Base-by-base conservation (phyloP, 1,140 invertebrate species). In the Panagrolaimus sp. region DNA sequence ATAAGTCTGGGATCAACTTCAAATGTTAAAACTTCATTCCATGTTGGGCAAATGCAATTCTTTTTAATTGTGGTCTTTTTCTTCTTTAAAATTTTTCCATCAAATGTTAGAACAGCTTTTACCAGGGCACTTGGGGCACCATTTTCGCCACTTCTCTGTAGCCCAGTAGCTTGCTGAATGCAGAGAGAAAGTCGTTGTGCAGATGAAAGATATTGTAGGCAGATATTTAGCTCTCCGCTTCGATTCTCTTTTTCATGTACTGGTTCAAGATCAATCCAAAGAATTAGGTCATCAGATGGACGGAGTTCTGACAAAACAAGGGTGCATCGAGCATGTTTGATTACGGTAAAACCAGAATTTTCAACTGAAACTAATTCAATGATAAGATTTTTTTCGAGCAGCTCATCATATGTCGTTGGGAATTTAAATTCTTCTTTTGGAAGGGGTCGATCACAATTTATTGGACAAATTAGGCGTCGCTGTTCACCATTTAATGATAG, bases 1-100 rank as follows among this genome's bases (percentile, higher is more conserved):
- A 57, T 57, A 27, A 57, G 27, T 57, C 51, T 20, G n/a, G 51
- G 51, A 57, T 57, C 51, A 20, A 57, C 51, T 57, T 57, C 51
- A 25, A 57, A 57, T 20, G 20, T 57, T 9, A 57, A 16, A 0
- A 57, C 51, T 57, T 57, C 51, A 27, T 57, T 57, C 51, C 51
- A 57, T 2, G 20, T 13, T 3, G 51, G 51, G 4, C 51, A 57
- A 11, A 27, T 27, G 4, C 20, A 25, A 20, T 20, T 27, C 20
- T 57, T 57, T 27, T 57, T 57, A 20, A 27, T 57, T 57, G 51
- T 25, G 11, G 51, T 57, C 20, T 57, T 57, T 11, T 16, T 13
- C 8, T 57, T 57, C 20, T 57, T 57, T 1, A 57, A 5, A 13
- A 57, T 16, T 20, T 57, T 57, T 2, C 51, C 51, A n/a, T 57